phyloP scores from a whole-genome alignment of 2,888 invertebrate species.

The Rhingia rostrata region DNA sequence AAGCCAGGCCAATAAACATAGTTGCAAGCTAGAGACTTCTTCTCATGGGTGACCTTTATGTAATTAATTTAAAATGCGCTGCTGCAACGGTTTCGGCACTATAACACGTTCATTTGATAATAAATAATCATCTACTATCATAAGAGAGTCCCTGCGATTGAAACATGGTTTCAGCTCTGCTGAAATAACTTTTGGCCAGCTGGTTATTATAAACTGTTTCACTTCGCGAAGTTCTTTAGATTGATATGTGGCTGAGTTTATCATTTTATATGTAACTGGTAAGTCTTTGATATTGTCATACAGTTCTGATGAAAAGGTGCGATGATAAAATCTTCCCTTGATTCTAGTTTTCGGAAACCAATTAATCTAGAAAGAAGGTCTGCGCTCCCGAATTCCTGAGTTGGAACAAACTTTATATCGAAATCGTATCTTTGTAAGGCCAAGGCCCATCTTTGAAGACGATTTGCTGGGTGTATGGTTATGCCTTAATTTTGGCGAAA shows the following conservation, averaged over 20 bases:
- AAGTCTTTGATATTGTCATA: constrained; percentile 28
- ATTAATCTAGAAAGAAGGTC: constrained; percentile 63
- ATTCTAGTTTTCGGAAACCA: constrained; percentile 11
- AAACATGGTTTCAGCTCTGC: constrained; percentile 27
- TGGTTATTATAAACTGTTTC: constrained; percentile 15
- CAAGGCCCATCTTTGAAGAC: constrained; percentile 43
- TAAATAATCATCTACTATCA: constrained; percentile 40
- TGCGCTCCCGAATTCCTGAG: constrained; percentile 62
- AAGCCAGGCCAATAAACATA: constrained; percentile 77
- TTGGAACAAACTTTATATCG: constrained; percentile 44
- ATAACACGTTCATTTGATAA: constrained; percentile 34
- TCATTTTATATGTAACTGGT: constrained; percentile 43
- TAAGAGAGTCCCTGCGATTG: constrained; percentile 44
- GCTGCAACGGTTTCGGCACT: constrained; percentile 14
- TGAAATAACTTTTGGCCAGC: constrained; percentile 26
- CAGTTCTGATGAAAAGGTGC: constrained; percentile 50
- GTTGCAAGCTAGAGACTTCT: constrained; percentile 75
- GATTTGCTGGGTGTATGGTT: constrained; percentile 37
- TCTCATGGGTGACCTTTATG: constrained; percentile 76
- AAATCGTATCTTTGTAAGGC: constrained; percentile 60
- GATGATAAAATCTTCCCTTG: constrained; percentile 61
- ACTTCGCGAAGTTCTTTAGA: constrained; percentile 11
- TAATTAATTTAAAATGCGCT: constrained; percentile 60
- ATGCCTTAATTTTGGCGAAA: constrained; percentile 42
- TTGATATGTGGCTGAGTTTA: constrained; percentile 27